Base-by-base conservation (phyloP, 2,113 vertebrate species). In the Hyaena hyaena region DNA sequence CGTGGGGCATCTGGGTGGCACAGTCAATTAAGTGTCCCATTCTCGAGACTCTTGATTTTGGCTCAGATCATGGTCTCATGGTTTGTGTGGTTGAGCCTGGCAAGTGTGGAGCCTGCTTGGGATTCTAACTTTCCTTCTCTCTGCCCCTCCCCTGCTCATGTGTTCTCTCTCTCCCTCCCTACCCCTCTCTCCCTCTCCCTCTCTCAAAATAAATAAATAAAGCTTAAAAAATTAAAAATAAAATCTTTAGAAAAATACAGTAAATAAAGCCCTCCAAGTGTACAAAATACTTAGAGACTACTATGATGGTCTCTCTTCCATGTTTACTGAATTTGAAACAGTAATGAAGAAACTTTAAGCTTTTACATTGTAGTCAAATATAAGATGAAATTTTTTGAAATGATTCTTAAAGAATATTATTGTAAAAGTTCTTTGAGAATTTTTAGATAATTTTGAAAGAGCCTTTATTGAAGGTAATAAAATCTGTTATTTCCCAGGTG, bases 391-490 rank as follows among this genome's bases (percentile, higher is more conserved):
- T 80, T 92, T 94, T 76, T 81, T 69, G 84, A 68, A 26, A 14
- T 73, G 65, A 45, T 90, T 94, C n/a, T 93, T 35, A 89, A 33
- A 53, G 50, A 76, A 92, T 33, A 73, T 55, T 81, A 89, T 35
- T 80, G 1, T 79, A n/a, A 81, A 80, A 73, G 28, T 88, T 92
- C 21, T 81, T 81, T 94, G 58, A 90, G 74, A 79, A 73, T 89
- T 76, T 86, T 81, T 65, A 45, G 15, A 55, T 86, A 92, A 92
- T 82, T 97, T 83, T 73, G 35, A 81, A 85, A 93, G 43, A 26
- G 35, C 63, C 26, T 96, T 94, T 98, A 65, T 28, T 94, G 19
- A 69, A 66, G 21, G 7, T 88, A 84, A 35, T 50, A 9, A 12
- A 90, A 92, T 90, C 48, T 61, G 73, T n/a, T 61, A 82, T 81